phyloP scores from a whole-genome alignment of 2,888 invertebrate genomes.

The Periphyllus acericola region DNA sequence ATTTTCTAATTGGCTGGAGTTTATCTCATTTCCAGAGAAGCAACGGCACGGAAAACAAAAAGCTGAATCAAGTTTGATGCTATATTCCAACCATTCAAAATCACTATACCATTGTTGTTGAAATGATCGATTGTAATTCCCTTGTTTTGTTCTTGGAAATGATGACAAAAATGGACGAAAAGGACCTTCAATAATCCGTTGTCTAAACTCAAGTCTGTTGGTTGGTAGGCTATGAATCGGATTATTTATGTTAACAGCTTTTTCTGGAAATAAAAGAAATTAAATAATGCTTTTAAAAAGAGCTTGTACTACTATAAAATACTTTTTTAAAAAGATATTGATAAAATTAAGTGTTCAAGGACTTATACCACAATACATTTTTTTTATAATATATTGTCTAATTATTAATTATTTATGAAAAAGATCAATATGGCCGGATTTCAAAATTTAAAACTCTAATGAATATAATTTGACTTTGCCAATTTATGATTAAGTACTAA shows the following conservation, averaged over 20 bases:
- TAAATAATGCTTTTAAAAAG: too few relatives aligned
- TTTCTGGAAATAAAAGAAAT: background rate
- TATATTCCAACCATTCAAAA: constrained; percentile 7
- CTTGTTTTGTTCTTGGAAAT: constrained; percentile 16
- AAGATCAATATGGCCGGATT: too few relatives aligned
- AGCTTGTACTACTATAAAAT: too few relatives aligned
- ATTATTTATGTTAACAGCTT: constrained; percentile 5
- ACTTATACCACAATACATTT: too few relatives aligned
- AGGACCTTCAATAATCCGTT: constrained; percentile 9
- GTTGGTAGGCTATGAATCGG: constrained; percentile 11
- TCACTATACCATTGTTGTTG: constrained; percentile 7
- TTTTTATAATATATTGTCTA: too few relatives aligned
- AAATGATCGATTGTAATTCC: constrained; percentile 4
- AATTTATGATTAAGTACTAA: too few relatives aligned
- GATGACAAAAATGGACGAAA: constrained; percentile 11
- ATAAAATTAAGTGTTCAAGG: too few relatives aligned
- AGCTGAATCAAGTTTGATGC: background rate
- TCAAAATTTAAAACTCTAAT: too few relatives aligned
- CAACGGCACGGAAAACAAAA: constrained; percentile 19
- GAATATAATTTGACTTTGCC: too few relatives aligned
- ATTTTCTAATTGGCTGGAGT: constrained; percentile 10
- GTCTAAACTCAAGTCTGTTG: background rate
- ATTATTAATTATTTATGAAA: too few relatives aligned
- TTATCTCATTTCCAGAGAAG: constrained; percentile 14
- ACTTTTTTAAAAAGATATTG: too few relatives aligned